A percentile compares a stretch with the other conserved stretches of the same genome.
These are phyloP conservation scores for Drosophila mulleri DNA, from an alignment of 2,888 invertebrate species.

Conservation along the genomic window DNA sequence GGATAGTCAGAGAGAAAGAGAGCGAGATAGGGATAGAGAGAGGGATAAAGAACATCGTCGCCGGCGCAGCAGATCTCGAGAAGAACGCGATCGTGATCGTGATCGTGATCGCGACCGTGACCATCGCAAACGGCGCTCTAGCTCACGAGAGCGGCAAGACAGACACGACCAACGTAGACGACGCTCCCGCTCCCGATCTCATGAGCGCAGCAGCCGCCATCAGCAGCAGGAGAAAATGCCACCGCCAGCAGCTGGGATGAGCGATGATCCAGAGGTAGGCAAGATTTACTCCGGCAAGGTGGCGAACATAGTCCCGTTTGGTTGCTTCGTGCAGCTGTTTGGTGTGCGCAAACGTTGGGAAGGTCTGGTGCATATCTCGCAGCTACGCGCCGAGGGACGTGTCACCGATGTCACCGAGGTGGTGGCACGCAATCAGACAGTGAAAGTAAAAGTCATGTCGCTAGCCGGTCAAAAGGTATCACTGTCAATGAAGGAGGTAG, in stretches of 20 bases:
- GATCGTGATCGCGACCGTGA: conserved; percentile 27
- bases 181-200: conserved; percentile 58
- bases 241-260: conserved; percentile 85
- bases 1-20: conserved; percentile 17
- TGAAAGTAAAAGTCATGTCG: conserved; percentile 96
- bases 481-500: conserved; percentile 98
- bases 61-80: conserved; percentile 45
- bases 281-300: conserved; percentile 97
- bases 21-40: conserved; percentile 30
- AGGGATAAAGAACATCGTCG: conserved; percentile 33
- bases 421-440: conserved; percentile 94
- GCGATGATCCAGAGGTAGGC: conserved; percentile 91
- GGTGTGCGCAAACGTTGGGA: conserved; percentile 96
- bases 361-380: conserved; percentile 98
- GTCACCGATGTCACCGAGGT: conserved; percentile 98
- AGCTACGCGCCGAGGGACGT: conserved; percentile 95
- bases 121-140: conserved; percentile 45
- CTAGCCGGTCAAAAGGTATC: conserved; percentile 98
- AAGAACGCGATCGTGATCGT: conserved; percentile 25
- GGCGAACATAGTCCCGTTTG: conserved; percentile 98
- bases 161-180: conserved; percentile 54
- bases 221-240: conserved; percentile 76
- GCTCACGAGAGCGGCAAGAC: conserved; percentile 54
- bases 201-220: conserved; percentile 69
- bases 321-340: conserved; percentile 98